A percentile compares a stretch with the other conserved stretches of the same genome.
Conservation (phyloP, 2,113 vertebrate genomes). For the Trematocara nigrifrons region DNA sequence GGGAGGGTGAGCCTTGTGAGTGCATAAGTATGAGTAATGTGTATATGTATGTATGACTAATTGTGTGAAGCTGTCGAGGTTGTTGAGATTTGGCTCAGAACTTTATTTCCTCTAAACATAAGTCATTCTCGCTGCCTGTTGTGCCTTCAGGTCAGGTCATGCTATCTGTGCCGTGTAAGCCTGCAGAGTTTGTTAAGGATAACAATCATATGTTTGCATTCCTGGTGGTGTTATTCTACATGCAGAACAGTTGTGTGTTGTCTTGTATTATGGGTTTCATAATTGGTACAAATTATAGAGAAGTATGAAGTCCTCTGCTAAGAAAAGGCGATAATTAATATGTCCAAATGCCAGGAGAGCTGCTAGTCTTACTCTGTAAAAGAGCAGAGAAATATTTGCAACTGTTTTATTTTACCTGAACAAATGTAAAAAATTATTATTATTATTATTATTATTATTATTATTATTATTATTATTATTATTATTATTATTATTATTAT, state of each 20-base stretch:
- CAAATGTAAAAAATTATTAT: background rate
- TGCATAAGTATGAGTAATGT: background rate
- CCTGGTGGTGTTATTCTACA: background rate
- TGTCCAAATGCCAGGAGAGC: background rate
- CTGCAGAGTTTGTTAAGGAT: background rate
- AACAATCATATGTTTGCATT: background rate
- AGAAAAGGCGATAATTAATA: background rate
- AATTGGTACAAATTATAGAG: background rate
- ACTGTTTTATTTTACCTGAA: background rate
- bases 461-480: no score
- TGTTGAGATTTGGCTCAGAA: background rate
- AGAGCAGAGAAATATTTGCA: background rate
- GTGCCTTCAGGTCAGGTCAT: conserved; percentile 13
- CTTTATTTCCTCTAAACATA: conserved; percentile 29
- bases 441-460: no score
- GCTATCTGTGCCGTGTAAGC: background rate
- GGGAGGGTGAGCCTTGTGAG: background rate
- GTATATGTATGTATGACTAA: conserved; percentile 4
- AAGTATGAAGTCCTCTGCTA: background rate
- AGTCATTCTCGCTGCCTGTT: background rate
- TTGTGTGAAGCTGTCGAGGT: background rate
- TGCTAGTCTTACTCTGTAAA: background rate
- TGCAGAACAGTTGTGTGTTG: background rate
- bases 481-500: no score
- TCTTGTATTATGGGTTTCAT: background rate